These are phyloP conservation scores for Archocentrus centrarchus DNA, from an alignment of 2,113 vertebrate genomes.

Conservation along the genomic window DNA sequence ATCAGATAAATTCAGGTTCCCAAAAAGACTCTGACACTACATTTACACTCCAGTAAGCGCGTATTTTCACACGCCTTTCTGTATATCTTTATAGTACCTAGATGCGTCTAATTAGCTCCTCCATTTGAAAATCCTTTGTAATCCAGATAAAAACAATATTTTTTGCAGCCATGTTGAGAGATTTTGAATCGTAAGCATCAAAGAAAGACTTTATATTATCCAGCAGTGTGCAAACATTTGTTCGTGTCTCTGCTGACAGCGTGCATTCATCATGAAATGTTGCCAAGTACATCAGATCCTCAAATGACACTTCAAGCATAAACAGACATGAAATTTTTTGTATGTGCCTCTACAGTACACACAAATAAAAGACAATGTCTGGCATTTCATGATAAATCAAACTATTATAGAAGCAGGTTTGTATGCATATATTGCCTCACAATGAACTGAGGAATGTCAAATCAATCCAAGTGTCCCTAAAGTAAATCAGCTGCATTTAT, in stretches of 20 bases:
- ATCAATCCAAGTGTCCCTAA: background rate
- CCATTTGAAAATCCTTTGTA: rapidly evolving
- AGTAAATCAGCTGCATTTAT: background rate
- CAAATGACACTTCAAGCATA: background rate
- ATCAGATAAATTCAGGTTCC: background rate
- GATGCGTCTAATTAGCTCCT: background rate
- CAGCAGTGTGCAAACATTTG: conserved; percentile 23
- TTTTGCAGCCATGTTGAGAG: background rate
- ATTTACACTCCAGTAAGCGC: background rate
- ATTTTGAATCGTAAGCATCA: background rate
- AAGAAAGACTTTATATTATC: background rate
- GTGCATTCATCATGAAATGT: background rate
- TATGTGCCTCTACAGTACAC: background rate
- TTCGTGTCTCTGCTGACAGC: background rate
- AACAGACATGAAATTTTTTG: background rate
- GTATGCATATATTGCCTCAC: background rate
- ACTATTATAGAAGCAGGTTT: background rate
- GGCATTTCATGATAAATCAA: background rate
- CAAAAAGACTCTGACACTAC: background rate
- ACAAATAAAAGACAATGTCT: background rate
- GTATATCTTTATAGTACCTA: background rate
- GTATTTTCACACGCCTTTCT: background rate
- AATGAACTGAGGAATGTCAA: background rate
- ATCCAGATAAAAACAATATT: background rate
- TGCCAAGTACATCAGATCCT: background rate